Base-by-base conservation (phyloP, 2,113 vertebrate species). In the Cyprinodon brontotheroides region DNA sequence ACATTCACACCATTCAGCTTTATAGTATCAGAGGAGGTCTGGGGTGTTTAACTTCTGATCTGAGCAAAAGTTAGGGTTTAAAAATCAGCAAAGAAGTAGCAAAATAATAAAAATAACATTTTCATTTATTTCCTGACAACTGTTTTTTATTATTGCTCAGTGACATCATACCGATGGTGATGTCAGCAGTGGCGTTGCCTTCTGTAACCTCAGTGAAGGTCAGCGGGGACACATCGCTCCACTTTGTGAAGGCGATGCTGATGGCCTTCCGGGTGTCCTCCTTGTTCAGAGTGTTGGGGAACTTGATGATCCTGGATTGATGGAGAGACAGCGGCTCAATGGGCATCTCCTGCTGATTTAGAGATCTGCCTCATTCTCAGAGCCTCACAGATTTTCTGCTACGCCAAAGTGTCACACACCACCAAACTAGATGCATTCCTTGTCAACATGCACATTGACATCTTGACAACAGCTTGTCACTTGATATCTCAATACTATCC, bases 221-320 rank as follows among this genome's bases (percentile, higher is more conserved):
- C 39, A 96, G 85, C 0, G 95, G 94, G 0, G 95, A 95, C 60
- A 96, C 95, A 2, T 95, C 92, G 3, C 95, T 95, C 95, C 95
- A 96, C 83, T 94, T 95, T 57, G 89, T 86, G 81, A 96, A 96
- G 82, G 95, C 95, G 0, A 93, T 89, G 70, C 89, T 83, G 80
- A 96, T 89, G 72, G 94, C 95, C 74, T 91, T 94, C 53, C 91
- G 92, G 2, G 95, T 96, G 89, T 95, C 94, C 0, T 91, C 93
- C 15, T 80, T 84, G 22, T 93, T 94, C 90, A 96, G 93, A 0
- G 94, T 95, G 85, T 89, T 94, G 11, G 95, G 95, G 37, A 95
- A 96, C 78, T 86, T 85, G 22, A 82, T 80, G 68, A 96, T 94
- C 79, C 95, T 96, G 79, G 48, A 15, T 61, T 4, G 60, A 10